Evolutionary conservation across 2,113 vertebrate species (phyloP), one percentile per base, ranked within the genome.

Genomic region (Rhabdomys dilectus): DNA sequence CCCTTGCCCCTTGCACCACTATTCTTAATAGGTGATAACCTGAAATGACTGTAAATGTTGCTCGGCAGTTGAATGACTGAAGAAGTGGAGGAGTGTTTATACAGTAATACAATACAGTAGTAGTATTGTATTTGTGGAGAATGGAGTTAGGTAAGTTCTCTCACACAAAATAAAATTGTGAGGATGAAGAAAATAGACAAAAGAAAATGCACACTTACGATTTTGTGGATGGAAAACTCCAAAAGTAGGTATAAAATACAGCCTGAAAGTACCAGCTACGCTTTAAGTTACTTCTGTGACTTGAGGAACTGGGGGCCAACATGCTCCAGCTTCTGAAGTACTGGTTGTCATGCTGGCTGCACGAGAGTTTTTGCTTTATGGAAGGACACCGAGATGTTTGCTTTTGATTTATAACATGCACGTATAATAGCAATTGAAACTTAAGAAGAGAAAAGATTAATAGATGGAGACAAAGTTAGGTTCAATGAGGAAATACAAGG

Each of bases 401-500:
- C 45, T 72, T 96, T 77, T 95, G 12, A 92, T 86, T 94, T 81
- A 93, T 80, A 36, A 45, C 48, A 75, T 91, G 21, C 26, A 53
- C 77, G 24, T 87, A 31, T 85, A 36, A 39, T 81, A 64, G 75
- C 81, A 92, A 68, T 80, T 93, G 76, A 64, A 94, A 93, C 88
- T 93, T 95, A 86, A 96, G 86, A 91, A 96, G 64, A 68, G 24
- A 80, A 76, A 97, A 91, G 36, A 94, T 39, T 97, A 80, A 91
- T 92, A 88, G 78, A 76, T 90, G 51, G 96, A 96, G 85, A 87
- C 51, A 96, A 92, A 92, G 80, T 97, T 92, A 60, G 31, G 22
- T 76, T 96, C 62, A 72, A 39, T 88, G 39, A 92, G 58, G 89
- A 95, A 96, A 85, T 88, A 75, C 58, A 88, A 93, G 88, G 7